phyloP scores from a whole-genome alignment of 1,140 invertebrate species.

The Trichonephila clavata region DNA sequence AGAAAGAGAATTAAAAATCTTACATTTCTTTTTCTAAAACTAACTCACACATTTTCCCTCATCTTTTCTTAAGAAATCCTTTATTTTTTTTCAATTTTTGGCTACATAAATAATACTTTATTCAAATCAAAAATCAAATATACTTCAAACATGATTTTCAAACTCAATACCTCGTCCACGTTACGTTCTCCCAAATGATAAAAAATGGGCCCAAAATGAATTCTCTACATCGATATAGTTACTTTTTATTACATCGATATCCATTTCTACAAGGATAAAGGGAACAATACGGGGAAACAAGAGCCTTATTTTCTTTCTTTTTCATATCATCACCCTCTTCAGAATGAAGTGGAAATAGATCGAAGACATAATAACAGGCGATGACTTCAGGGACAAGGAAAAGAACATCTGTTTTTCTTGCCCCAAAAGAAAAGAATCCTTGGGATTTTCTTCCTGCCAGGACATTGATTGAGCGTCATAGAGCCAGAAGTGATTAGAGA shows the following conservation, averaged over 20 bases:
- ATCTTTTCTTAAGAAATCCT: too few species aligned
- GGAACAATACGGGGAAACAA: background rate
- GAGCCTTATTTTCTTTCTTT: background rate
- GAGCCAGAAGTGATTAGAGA: constrained; percentile 23
- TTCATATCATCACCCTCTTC: background rate
- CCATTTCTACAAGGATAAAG: background rate
- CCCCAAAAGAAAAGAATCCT: constrained; percentile 34
- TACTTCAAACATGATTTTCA: too few species aligned
- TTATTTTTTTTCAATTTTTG: too few species aligned
- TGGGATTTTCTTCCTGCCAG: background rate
- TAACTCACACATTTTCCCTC: too few species aligned
- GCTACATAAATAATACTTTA: too few species aligned
- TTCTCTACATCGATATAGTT: background rate
- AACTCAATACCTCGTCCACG: too few species aligned
- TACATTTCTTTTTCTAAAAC: too few species aligned
- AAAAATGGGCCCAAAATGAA: too few species aligned
- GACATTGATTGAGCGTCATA: constrained; percentile 34
- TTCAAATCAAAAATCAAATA: too few species aligned
- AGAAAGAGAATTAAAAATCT: too few species aligned
- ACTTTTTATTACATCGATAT: background rate
- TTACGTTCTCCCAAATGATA: too few species aligned
- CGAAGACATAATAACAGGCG: constrained; percentile 18
- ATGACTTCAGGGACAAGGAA: background rate
- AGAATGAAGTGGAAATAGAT: constrained; percentile 15
- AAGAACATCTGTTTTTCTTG: background rate